These are phyloP conservation scores for Leptopilina drosophilae DNA, from an alignment of 2,888 invertebrate species.

Conservation along the genomic window DNA sequence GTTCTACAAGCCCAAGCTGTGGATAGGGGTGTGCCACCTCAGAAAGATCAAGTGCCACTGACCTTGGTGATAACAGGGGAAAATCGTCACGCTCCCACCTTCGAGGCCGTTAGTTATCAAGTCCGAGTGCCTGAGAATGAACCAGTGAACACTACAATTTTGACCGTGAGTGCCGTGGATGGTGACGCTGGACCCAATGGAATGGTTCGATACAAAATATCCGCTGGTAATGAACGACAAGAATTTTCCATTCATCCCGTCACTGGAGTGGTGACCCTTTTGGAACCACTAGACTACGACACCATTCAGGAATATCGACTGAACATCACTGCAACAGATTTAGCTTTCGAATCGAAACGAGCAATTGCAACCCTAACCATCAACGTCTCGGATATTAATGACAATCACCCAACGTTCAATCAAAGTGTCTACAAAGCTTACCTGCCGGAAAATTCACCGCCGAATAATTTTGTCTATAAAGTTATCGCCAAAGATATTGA, in stretches of 20 bases:
- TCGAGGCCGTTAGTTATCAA: constrained; percentile 90
- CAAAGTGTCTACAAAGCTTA: constrained; percentile 87
- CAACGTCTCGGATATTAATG: constrained; percentile 93
- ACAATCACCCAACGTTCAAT: constrained; percentile 93
- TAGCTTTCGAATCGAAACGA: constrained; percentile 88
- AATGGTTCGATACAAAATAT: constrained; percentile 89
- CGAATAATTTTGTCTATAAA: constrained; percentile 86
- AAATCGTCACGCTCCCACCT: constrained; percentile 88
- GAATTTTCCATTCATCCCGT: constrained; percentile 88
- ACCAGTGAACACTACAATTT: constrained; percentile 89
- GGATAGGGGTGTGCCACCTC: constrained; percentile 93
- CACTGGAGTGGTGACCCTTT: constrained; percentile 88
- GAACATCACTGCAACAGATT: constrained; percentile 92
- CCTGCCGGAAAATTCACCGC: constrained; percentile 89
- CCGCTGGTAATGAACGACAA: constrained; percentile 88
- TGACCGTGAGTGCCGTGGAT: constrained; percentile 91
- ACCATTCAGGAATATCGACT: constrained; percentile 89
- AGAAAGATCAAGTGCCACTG: constrained; percentile 86
- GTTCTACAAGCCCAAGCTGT: constrained; percentile 84
- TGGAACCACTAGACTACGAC: constrained; percentile 91
- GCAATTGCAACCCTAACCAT: constrained; percentile 90
- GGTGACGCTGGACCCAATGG: constrained; percentile 94
- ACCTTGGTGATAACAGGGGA: constrained; percentile 90
- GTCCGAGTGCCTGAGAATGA: constrained; percentile 95
- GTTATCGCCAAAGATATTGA: constrained; percentile 90